Base-by-base conservation (phyloP, 2,888 invertebrate genomes). In the Pseudococcus jackbeardsleyi region DNA sequence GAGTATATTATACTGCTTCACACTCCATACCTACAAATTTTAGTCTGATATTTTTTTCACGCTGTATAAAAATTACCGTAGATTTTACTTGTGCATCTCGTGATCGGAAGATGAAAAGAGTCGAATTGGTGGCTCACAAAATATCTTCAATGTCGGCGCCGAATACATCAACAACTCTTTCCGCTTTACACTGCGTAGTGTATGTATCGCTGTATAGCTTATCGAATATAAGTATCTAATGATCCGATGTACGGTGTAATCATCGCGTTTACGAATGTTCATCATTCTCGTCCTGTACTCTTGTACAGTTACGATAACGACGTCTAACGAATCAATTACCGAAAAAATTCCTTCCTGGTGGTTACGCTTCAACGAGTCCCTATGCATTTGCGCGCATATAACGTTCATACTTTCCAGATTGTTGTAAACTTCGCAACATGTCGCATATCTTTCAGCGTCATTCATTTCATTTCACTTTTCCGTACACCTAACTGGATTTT, bases 401-500 rank as follows among this genome's bases (percentile, higher is more conserved):
- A 46, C 79, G 79, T 82, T 46, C 15, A 86, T 72, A 42, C 59
- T 86, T 46, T 72, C 48, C 68, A 42, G 68, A 46, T 39, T 68
- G 59, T 64, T 33, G 19, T 39, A 68, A 64, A 39, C 42, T 68
- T 84, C n/a, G 17, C 50, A 22, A 79, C 79, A 8, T 84, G n/a
- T 46, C 19, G 84, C 84, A 15, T 46, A 42, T 84, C 26, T 84
- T 50, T 54, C 26, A 19, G 9, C 82, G 22, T 22, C 8, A 54
- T 84, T 46, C 79, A 46, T 82, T 82, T 82, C 79, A 46, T 82
- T 82, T 82, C 79, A 82, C 79, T 82, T 82, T 82, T 82, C 46
- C 46, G 19, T 82, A 15, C 33, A 33, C 9, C 26, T 2, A 15
- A 33, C 17, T 11, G 33, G 8, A 33, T 11, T 6, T 33, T 3